phyloP scores from a whole-genome alignment of 2,888 invertebrate genomes.

The Himalopsyche tibetana region DNA sequence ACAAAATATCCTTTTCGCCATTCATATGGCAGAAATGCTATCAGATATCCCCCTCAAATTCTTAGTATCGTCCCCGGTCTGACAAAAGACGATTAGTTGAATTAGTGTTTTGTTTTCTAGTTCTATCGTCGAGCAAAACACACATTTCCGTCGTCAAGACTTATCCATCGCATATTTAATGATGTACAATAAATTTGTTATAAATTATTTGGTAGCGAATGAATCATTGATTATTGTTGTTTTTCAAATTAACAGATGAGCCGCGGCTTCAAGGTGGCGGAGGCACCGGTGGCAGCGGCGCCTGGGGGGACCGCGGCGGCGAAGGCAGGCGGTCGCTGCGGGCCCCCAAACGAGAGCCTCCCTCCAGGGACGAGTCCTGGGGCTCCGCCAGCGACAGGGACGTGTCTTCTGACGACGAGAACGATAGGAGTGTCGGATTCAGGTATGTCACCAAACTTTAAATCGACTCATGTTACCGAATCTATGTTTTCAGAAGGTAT shows the following conservation, averaged over 20 bases:
- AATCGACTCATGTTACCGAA: background rate
- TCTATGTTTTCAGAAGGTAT: no score
- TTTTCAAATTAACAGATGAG: constrained; percentile 59
- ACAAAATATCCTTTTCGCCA: no score
- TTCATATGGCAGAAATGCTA: no score
- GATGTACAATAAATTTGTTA: no score
- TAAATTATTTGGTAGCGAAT: no score
- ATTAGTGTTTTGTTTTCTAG: no score
- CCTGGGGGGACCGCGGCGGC: constrained; percentile 69
- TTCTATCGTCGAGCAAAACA: no score
- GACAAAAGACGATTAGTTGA: no score
- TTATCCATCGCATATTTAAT: no score
- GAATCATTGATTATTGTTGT: background rate
- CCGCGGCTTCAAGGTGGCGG: constrained; percentile 72
- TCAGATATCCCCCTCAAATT: no score
- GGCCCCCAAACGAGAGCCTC: constrained; percentile 70
- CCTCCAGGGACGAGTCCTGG: constrained; percentile 75
- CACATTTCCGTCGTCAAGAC: no score
- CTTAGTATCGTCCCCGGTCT: no score
- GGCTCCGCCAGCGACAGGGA: constrained; percentile 76
- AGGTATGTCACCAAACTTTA: constrained; percentile 54
- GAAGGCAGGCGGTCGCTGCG: constrained; percentile 73
- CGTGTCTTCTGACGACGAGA: constrained; percentile 71
- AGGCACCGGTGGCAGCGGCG: constrained; percentile 72
- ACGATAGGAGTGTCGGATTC: constrained; percentile 67